Percentiles rank a stretch among this genome's conserved stretches.
Evolutionary conservation across 2,113 vertebrate genomes (phyloP).

Genomic region (Ailuropoda melanoleuca): DNA sequence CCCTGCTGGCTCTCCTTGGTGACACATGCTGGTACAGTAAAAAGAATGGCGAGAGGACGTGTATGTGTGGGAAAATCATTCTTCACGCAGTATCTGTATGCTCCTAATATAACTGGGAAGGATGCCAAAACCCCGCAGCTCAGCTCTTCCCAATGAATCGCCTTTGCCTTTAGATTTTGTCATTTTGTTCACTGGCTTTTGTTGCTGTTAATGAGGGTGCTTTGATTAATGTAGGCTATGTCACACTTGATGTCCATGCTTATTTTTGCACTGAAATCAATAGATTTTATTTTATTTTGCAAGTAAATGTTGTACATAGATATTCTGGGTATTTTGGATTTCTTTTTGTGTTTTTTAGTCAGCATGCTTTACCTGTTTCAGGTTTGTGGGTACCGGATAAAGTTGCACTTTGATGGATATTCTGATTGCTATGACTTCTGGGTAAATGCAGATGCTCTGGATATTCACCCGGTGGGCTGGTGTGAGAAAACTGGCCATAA

Average conservation of each 20-base stretch:
- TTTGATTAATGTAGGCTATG: background rate
- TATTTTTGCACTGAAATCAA: background rate
- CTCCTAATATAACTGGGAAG: background rate
- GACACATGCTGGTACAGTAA: fast-evolving
- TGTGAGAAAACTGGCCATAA: constrained; percentile 92
- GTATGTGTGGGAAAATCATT: background rate
- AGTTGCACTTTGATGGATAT: constrained; percentile 91
- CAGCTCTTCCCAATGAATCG: background rate
- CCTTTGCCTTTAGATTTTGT: background rate
- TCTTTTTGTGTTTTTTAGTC: background rate
- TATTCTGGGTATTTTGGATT: background rate
- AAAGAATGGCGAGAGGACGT: background rate
- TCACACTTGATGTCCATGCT: background rate
- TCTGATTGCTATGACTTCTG: constrained; percentile 92
- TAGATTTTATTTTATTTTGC: background rate
- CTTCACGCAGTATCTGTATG: fast-evolving
- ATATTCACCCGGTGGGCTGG: constrained; percentile 92
- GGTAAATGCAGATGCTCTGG: constrained; percentile 90
- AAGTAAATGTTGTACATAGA: background rate
- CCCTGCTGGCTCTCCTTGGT: background rate
- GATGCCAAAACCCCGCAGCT: background rate
- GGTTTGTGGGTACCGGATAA: constrained; percentile 90
- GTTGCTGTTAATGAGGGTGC: background rate
- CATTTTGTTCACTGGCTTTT: background rate
- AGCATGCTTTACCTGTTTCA: constrained; percentile 63